phyloP scores from a whole-genome alignment of 1,140 invertebrate genomes.

The Zaprionus africanus region DNA sequence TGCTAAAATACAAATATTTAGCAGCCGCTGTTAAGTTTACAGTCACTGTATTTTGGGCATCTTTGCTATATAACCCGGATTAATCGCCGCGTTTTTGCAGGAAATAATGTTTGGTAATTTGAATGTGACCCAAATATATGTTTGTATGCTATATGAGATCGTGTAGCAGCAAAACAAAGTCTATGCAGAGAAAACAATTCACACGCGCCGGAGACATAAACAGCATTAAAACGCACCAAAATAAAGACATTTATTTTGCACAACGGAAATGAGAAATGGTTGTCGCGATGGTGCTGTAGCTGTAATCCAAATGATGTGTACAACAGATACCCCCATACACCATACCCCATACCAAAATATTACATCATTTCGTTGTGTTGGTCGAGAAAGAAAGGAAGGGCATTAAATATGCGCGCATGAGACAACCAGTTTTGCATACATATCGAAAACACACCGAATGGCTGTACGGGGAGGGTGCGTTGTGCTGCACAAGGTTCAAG shows the following conservation, averaged over 20 bases:
- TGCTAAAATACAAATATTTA: not conserved
- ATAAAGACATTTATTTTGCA: slow-evolving; percentile 51
- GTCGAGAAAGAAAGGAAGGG: slow-evolving; percentile 51
- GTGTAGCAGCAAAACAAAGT: slow-evolving; percentile 12
- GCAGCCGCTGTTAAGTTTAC: not conserved
- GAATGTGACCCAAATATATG: slow-evolving; percentile 54
- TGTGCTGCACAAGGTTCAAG: slow-evolving; percentile 58
- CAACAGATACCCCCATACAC: slow-evolving; percentile 8
- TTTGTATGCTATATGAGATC: not conserved
- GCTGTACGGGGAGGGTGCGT: not conserved
- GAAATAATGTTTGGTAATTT: slow-evolving; percentile 38
- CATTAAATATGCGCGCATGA: slow-evolving; percentile 48
- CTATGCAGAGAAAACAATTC: slow-evolving; percentile 47
- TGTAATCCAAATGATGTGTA: slow-evolving; percentile 53
- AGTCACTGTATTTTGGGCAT: not conserved
- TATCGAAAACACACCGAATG: slow-evolving; percentile 15
- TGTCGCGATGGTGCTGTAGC: slow-evolving; percentile 15
- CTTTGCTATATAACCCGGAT: slow-evolving; percentile 17
- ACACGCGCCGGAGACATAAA: slow-evolving; percentile 56
- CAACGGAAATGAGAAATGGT: slow-evolving; percentile 62
- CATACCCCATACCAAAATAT: slow-evolving; percentile 31
- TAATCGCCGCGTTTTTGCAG: not conserved
- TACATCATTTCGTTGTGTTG: slow-evolving; percentile 66
- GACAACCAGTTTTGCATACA: slow-evolving; percentile 70
- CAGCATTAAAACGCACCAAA: slow-evolving; percentile 34